Evolutionary conservation across 2,797 vertebrate genomes (phyloP).

Genomic region (Apodemus agrarius): DNA sequence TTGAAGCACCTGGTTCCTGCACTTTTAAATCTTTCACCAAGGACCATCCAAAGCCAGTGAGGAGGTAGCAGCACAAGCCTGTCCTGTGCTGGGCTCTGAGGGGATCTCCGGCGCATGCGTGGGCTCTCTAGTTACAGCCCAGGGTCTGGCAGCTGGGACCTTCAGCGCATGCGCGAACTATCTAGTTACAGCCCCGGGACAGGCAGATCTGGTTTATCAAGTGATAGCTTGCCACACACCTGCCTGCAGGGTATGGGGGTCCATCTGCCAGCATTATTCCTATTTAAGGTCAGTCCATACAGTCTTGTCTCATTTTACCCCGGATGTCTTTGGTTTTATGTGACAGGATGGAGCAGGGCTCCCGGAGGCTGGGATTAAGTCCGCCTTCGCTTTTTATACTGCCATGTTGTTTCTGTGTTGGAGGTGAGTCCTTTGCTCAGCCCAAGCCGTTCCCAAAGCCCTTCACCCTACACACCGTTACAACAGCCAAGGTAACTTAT

Average conservation of each 20-base stretch:
- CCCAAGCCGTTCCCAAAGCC: constrained; percentile 58
- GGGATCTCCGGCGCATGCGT: neutral
- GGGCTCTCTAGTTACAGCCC: constrained; percentile 53
- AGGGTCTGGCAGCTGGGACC: neutral
- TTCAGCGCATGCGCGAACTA: neutral
- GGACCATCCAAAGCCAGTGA: constrained; percentile 15
- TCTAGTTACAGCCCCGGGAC: constrained; percentile 48
- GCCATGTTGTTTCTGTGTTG: constrained; percentile 55
- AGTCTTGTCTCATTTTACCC: constrained; percentile 78
- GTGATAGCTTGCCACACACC: constrained; percentile 78
- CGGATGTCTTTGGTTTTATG: constrained; percentile 83
- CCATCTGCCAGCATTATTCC: constrained; percentile 79
- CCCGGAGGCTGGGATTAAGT: constrained; percentile 42
- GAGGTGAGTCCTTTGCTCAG: constrained; percentile 76
- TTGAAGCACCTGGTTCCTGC: neutral
- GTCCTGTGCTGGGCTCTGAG: neutral
- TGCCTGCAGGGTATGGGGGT: constrained; percentile 69
- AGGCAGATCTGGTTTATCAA: constrained; percentile 55
- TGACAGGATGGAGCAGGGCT: constrained; percentile 77
- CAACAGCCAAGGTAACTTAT: constrained; percentile 69
- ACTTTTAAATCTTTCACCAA: neutral
- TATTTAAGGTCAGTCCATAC: constrained; percentile 78
- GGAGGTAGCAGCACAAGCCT: neutral
- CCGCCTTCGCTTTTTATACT: constrained; percentile 65
- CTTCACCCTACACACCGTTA: constrained; percentile 79